Evolutionary conservation across 2,888 invertebrate genomes (phyloP).

Genomic region (Andrena camellia): DNA sequence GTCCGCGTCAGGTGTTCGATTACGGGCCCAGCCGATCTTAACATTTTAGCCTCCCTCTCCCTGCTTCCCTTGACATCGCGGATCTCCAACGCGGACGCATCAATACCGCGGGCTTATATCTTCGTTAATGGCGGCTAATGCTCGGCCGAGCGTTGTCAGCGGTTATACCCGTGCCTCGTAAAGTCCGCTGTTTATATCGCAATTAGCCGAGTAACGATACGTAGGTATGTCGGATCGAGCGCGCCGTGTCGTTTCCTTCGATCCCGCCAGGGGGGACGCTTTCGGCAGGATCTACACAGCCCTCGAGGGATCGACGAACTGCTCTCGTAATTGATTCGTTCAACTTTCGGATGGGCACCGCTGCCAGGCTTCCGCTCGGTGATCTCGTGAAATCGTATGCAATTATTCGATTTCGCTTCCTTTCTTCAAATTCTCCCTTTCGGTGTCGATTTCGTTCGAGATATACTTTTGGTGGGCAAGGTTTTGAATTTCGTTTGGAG

Average conservation of each 20-base stretch:
- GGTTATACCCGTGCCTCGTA: slow-evolving; percentile 78
- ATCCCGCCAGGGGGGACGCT: slow-evolving; percentile 14
- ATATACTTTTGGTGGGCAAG: too few relatives aligned
- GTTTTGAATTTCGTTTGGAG: too few relatives aligned
- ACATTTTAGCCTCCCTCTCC: slow-evolving; percentile 54
- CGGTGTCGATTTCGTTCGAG: too few relatives aligned
- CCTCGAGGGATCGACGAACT: slow-evolving; percentile 7
- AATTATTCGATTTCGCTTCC: too few relatives aligned
- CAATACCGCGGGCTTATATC: slow-evolving; percentile 65
- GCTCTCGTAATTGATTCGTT: slow-evolving; percentile 14
- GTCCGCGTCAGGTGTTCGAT: slow-evolving; percentile 60
- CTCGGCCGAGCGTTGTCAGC: slow-evolving; percentile 80
- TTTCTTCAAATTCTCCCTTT: too few relatives aligned
- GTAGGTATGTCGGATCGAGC: slow-evolving; percentile 67
- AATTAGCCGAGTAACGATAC: slow-evolving; percentile 81
- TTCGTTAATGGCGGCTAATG: slow-evolving; percentile 82
- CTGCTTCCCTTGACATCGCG: slow-evolving; percentile 32
- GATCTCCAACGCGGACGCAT: slow-evolving; percentile 48
- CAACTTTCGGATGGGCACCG: slow-evolving; percentile 1
- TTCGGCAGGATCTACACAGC: not conserved
- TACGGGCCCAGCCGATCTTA: slow-evolving; percentile 53
- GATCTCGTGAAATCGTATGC: slow-evolving; percentile 2
- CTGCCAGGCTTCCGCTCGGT: too few relatives aligned
- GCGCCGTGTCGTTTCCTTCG: slow-evolving; percentile 44
- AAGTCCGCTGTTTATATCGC: slow-evolving; percentile 82